These are phyloP conservation scores for Hyposoter dolosus DNA, from an alignment of 2,888 invertebrate species.

Conservation along the genomic window DNA sequence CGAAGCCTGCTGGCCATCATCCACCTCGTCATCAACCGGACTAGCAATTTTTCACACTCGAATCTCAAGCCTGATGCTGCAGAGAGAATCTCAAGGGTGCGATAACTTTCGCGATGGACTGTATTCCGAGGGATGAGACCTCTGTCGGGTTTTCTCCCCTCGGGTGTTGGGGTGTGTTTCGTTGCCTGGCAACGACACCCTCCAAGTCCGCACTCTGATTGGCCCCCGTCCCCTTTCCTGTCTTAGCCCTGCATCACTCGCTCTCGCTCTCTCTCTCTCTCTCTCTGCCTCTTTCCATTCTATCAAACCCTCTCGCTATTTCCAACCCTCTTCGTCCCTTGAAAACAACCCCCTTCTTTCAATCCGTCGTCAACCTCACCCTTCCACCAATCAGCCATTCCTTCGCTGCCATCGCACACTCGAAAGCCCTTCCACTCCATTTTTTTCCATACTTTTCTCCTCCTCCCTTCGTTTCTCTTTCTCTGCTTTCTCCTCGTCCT, in stretches of 20 bases:
- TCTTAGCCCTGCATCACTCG: conserved; percentile 70
- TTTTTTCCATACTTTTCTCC: conserved; percentile 34
- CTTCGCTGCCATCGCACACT: conserved; percentile 36
- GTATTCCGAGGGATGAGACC: conserved; percentile 73
- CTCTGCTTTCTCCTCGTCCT: conserved; percentile 21
- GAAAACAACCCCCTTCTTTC: conserved; percentile 55
- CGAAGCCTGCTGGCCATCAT: conserved; percentile 18
- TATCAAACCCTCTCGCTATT: conserved; percentile 48
- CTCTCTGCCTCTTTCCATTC: conserved; percentile 57
- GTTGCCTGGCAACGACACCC: conserved; percentile 84
- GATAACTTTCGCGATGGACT: conserved; percentile 74
- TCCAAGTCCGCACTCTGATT: conserved; percentile 81
- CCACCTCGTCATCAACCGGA: conserved; percentile 14
- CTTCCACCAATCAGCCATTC: conserved; percentile 69
- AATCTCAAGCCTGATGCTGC: neutral
- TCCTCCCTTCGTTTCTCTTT: conserved; percentile 8
- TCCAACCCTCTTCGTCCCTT: conserved; percentile 67
- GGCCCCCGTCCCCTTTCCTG: conserved; percentile 79
- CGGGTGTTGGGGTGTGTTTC: conserved; percentile 80
- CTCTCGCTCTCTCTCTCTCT: conserved; percentile 60
- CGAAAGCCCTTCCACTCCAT: conserved; percentile 53
- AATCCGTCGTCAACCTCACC: conserved; percentile 58
- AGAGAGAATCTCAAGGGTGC: conserved; percentile 69
- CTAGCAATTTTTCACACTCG: conserved; percentile 59
- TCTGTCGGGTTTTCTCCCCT: conserved; percentile 75